Base-by-base conservation (phyloP, 2,888 invertebrate species). In the Melitaea athalia region DNA sequence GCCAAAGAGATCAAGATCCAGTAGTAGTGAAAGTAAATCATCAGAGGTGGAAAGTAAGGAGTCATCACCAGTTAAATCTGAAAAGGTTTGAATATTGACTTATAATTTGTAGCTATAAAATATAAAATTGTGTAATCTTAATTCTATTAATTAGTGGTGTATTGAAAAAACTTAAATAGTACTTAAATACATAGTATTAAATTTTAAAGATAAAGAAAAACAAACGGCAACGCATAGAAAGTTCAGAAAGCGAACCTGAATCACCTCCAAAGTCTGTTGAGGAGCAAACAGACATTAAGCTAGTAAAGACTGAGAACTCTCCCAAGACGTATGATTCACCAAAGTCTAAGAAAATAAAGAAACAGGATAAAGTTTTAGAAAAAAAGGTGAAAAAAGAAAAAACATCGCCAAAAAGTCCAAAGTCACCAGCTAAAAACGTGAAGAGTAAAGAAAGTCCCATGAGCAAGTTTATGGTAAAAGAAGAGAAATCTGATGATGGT, bases 171-270 rank as follows among this genome's bases (percentile, higher is more conserved):
- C 38, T 7, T 38, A 7, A 38, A 38, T 8, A 38, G 38, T 52
- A 17, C 17, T 17, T 52, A 10, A 52, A 10, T 24, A 33, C 14
- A 45, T 55, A 43, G 14, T 24, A 50, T 8, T 10, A 50, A 33
- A 57, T 47, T 52, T 67, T 75, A 38, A 71, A 88, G 89, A 88
- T 86, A 75, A 87, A 84, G 71, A 88, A 84, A 77, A 24, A 72
- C 10, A 92, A 92, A 79, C 83, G 91, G 0, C 87, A 84, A 69
- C 77, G 90, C 24, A 89, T 91, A 74, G 87, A 88, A 49, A 92
- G 91, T 62, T 89, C 90, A 0, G 84, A 79, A 11, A 90, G 90
- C 78, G 92, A 92, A 67, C 53, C 82, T 0, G 85, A 85, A 12
- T 61, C 71, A 14, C 50, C 72, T 33, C 7, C 33, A n/a, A 70